Base-by-base conservation (phyloP, 2,797 vertebrate species). In the Leptodactylus fallax region DNA sequence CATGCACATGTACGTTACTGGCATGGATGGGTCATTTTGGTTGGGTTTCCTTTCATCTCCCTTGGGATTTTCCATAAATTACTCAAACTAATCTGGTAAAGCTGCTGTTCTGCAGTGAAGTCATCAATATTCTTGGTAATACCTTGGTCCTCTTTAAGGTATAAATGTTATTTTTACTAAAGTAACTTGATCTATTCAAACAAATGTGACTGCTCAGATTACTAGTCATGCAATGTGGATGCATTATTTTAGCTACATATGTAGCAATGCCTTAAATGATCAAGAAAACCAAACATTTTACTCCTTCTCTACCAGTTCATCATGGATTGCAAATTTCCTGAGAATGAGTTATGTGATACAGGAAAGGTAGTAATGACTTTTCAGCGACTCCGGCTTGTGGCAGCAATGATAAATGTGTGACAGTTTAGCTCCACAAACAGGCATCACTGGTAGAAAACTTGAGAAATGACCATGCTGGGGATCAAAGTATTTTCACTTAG, bases 61-160 rank as follows among this genome's bases (percentile, higher is more conserved):
- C 88, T 87, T 65, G 71, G 89, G 88, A 91, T 3, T 17, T 14
- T 45, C 69, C 76, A 65, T 90, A 17, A 67, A 12, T 90, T 53
- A 47, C 72, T 88, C 74, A 90, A 47, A n/a, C 55, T 86, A 55
- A 19, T 85, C 80, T 21, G 13, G 51, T 56, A 85, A 47, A 71
- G 85, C 82, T 90, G 86, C 90, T 90, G 72, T 81, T 89, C 87
- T 79, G 87, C 9, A 7, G 27, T n/a, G 69, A 72, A 83, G 11
- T 78, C 65, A 67, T 88, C 87, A 85, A 87, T 53, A 88, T 90
- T 92, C 80, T 86, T 89, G 71, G 87, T 88, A 91, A 86, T 71
- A 14, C 72, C 87, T 51, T 11, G 76, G 36, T 55, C 49, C 90
- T 90, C n/a, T 85, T 74, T 88, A 85, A 90, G 60, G 17, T 90